These are phyloP conservation scores for Cheirogaleus medius DNA, from an alignment of 2,113 vertebrate genomes.

Conservation along the genomic window DNA sequence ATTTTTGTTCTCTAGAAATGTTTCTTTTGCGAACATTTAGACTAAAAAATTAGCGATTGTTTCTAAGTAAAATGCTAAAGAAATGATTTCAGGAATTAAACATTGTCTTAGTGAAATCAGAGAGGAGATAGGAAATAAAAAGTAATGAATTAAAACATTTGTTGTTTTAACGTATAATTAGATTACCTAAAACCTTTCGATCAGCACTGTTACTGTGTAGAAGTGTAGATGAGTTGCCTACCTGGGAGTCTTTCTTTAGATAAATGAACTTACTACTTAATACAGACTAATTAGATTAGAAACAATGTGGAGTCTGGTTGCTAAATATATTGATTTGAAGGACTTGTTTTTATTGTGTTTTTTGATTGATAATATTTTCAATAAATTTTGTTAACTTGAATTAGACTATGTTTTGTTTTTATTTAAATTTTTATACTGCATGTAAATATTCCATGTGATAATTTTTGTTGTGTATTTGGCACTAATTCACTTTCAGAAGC, in stretches of 20 bases:
- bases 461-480: slow-evolving; percentile 33
- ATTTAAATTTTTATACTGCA: slow-evolving; percentile 29
- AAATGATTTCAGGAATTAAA: slow-evolving; percentile 29
- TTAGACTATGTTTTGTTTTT: slow-evolving; percentile 54
- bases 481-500: background rate
- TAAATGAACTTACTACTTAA: slow-evolving; percentile 19
- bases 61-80: background rate
- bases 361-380: background rate
- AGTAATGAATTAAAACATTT: background rate
- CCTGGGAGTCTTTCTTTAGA: background rate
- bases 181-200: background rate
- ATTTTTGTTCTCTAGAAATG: background rate
- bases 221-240: background rate
- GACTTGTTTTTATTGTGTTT: background rate
- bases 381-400: slow-evolving; percentile 9
- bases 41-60: background rate
- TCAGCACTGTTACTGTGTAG: background rate
- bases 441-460: slow-evolving; percentile 24
- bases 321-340: slow-evolving; percentile 47
- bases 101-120: background rate
- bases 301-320: slow-evolving; percentile 43
- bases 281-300: slow-evolving; percentile 50
- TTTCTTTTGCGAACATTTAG: background rate
- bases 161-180: slow-evolving; percentile 12
- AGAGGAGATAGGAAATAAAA: background rate